phyloP scores from a whole-genome alignment of 1,140 invertebrate species.

The Notospermus geniculatus region DNA sequence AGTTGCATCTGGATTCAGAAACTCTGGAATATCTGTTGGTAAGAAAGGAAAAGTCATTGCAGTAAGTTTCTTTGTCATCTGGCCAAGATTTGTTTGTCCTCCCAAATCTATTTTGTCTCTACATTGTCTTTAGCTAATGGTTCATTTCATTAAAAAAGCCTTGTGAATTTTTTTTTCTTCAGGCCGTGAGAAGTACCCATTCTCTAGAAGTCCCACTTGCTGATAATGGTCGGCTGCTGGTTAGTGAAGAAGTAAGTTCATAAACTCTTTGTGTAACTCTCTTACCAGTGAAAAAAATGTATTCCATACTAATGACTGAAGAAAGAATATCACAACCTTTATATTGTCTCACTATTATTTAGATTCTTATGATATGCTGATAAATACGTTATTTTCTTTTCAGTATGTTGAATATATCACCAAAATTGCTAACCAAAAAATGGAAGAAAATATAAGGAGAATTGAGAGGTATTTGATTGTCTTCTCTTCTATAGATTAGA shows the following conservation, averaged over 20 bases:
- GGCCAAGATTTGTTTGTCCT: background rate
- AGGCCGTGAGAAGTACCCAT: slow-evolving; percentile 57
- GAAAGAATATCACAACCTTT: too few relatives aligned
- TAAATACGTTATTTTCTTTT: slow-evolving; percentile 21
- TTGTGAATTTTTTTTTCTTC: slow-evolving; percentile 17
- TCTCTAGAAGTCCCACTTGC: slow-evolving; percentile 57
- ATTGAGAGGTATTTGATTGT: slow-evolving; percentile 35
- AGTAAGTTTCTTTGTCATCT: slow-evolving; percentile 37
- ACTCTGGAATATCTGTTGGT: slow-evolving; percentile 60
- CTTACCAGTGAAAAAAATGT: too few relatives aligned
- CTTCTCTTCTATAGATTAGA: background rate
- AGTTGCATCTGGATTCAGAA: slow-evolving; percentile 59
- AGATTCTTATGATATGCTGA: too few relatives aligned
- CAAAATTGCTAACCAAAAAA: slow-evolving; percentile 40
- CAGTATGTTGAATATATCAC: slow-evolving; percentile 42
- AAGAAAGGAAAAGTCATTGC: slow-evolving; percentile 58
- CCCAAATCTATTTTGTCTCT: background rate
- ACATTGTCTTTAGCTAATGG: background rate
- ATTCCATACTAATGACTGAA: too few relatives aligned
- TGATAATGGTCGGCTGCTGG: slow-evolving; percentile 42
- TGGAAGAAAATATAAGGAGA: slow-evolving; percentile 40
- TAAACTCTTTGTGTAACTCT: too few relatives aligned
- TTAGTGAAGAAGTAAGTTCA: slow-evolving; percentile 48
- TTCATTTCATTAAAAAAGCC: too few relatives aligned
- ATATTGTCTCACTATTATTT: too few relatives aligned